Conservation (phyloP, 2,797 vertebrate genomes). For the Notoglanidium macrostoma region DNA sequence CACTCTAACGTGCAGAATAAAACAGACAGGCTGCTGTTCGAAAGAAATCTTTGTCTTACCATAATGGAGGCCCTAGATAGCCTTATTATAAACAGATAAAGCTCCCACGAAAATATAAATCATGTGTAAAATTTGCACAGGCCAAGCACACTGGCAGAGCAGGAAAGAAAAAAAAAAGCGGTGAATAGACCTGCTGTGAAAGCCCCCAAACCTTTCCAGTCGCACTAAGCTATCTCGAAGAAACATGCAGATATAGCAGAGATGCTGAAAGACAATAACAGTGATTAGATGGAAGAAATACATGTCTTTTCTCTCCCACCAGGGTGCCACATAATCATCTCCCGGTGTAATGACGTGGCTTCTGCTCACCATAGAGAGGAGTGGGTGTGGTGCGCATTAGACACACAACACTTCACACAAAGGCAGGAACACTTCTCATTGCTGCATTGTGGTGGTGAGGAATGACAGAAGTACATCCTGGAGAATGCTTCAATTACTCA, state of each 20-base stretch:
- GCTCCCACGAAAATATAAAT: background rate
- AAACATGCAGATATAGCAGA: constrained; percentile 14
- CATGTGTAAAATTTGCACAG: background rate
- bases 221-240: background rate
- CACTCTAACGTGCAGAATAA: background rate
- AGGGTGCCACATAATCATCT: constrained; percentile 15
- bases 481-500: background rate
- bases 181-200: constrained; percentile 22
- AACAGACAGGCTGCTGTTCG: background rate
- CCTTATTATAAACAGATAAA: background rate
- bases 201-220: background rate
- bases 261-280: background rate
- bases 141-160: background rate
- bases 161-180: background rate
- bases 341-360: constrained; percentile 15
- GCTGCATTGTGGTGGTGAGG: background rate
- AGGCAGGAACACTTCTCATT: background rate
- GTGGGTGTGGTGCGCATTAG: constrained; percentile 16
- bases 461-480: background rate
- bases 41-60: background rate
- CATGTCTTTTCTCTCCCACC: constrained; percentile 12
- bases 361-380: background rate
- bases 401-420: background rate
- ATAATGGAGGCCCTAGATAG: background rate
- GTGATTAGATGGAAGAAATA: background rate